Evolutionary conservation across 2,888 invertebrate genomes (phyloP).

Genomic region (Cryptophagus acutangulus): DNA sequence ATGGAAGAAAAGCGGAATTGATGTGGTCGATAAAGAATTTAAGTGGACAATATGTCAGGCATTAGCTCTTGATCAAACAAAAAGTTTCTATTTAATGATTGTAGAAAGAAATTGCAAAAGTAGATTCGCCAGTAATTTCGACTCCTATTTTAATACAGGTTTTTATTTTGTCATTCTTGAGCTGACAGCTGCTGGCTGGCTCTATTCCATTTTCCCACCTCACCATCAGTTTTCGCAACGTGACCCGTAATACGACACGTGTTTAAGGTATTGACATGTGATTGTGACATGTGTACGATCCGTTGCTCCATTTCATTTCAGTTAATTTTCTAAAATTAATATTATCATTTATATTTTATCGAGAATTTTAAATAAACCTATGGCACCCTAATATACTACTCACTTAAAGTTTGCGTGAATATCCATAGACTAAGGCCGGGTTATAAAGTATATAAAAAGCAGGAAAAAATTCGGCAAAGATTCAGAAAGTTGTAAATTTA

Average conservation of each 20-base stretch:
- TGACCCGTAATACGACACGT: conserved; percentile 16
- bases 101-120: conserved; percentile 19
- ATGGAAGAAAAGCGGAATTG: conserved; percentile 21
- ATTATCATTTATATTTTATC: too few species aligned
- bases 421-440: too few species aligned
- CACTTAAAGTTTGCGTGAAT: too few species aligned
- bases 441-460: too few species aligned
- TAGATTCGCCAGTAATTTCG: not conserved
- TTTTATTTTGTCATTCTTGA: conserved; percentile 16
- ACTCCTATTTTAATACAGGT: not conserved
- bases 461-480: conserved; percentile 17
- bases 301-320: too few species aligned
- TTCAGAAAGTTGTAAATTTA: conserved; percentile 31
- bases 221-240: conserved; percentile 16
- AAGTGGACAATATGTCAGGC: conserved; percentile 30
- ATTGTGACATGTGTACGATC: too few species aligned
- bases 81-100: conserved; percentile 19
- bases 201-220: conserved; percentile 10
- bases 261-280: conserved; percentile 13
- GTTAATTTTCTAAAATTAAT: too few species aligned
- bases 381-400: too few species aligned
- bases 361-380: too few species aligned
- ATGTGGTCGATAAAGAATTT: conserved; percentile 28
- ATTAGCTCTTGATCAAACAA: conserved; percentile 26
- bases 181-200: conserved; percentile 18